Conservation (phyloP, 2,888 invertebrate genomes). For the Amiota mariae region DNA sequence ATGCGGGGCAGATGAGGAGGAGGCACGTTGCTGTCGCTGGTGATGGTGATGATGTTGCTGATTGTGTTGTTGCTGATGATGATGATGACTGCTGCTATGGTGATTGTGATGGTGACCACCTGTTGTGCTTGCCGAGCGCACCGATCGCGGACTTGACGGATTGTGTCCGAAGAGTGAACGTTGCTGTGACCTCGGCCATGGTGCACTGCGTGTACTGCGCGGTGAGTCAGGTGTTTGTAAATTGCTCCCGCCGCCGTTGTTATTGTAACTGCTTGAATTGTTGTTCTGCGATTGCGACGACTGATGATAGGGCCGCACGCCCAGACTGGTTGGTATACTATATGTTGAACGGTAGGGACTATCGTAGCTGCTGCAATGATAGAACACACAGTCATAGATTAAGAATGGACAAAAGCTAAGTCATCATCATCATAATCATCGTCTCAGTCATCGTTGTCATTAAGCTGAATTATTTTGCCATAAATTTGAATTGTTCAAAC, state of each 20-base stretch:
- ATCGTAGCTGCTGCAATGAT: conserved; percentile 71
- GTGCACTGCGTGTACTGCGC: conserved; percentile 87
- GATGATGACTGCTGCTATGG: conserved; percentile 64
- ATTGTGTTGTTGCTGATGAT: conserved; percentile 54
- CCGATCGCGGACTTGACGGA: conserved; percentile 87
- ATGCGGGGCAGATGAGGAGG: conserved; percentile 62
- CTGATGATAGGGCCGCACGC: conserved; percentile 70
- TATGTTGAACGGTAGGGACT: conserved; percentile 75
- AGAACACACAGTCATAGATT: not conserved
- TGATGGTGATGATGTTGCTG: conserved; percentile 51
- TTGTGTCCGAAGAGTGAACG: conserved; percentile 84
- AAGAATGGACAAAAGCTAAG: conserved; percentile 16
- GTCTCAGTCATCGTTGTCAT: not conserved
- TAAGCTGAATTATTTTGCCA: conserved; percentile 64
- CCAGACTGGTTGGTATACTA: conserved; percentile 74
- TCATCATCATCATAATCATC: conserved; percentile 40
- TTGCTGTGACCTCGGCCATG: conserved; percentile 83
- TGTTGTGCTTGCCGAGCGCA: conserved; percentile 79
- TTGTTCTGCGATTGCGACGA: conserved; percentile 60
- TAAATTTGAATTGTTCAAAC: conserved; percentile 68
- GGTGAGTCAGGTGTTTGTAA: conserved; percentile 80
- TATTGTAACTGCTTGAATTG: conserved; percentile 67
- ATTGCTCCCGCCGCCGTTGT: conserved; percentile 58
- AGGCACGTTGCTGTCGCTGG: conserved; percentile 73
- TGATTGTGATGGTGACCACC: conserved; percentile 68